phyloP scores from a whole-genome alignment of 2,797 vertebrate species.

The Acipenser oxyrinchus region DNA sequence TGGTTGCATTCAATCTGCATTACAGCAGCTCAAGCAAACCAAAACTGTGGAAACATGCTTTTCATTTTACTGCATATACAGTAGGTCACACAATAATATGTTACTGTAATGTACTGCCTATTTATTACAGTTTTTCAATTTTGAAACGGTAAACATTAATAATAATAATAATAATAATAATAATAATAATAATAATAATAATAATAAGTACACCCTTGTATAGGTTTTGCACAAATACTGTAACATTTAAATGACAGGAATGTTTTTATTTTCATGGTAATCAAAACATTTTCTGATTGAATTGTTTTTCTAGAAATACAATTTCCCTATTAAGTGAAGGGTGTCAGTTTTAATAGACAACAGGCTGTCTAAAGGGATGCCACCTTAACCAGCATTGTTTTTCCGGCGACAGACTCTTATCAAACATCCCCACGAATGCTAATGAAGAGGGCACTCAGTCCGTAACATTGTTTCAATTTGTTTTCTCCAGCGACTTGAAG shows the following conservation, averaged over 20 bases:
- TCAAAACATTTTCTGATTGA: constrained; percentile 41
- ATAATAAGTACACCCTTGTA: too few relatives aligned
- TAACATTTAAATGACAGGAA: too few relatives aligned
- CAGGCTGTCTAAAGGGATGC: constrained; percentile 45
- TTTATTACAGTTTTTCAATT: too few relatives aligned
- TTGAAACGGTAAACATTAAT: too few relatives aligned
- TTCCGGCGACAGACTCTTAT: constrained; percentile 49
- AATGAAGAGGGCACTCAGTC: constrained; percentile 93
- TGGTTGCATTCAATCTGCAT: constrained; percentile 30
- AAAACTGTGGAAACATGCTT: too few relatives aligned
- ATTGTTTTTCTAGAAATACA: constrained; percentile 61
- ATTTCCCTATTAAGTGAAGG: constrained; percentile 64
- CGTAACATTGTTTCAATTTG: constrained; percentile 81
- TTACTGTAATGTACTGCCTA: too few relatives aligned
- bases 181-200: too few relatives aligned
- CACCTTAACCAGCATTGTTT: constrained; percentile 51
- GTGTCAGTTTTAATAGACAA: constrained; percentile 66
- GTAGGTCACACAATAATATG: too few relatives aligned
- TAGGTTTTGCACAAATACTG: too few relatives aligned
- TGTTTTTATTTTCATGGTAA: constrained; percentile 16
- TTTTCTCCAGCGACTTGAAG: constrained; percentile 83
- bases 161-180: too few relatives aligned
- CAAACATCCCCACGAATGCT: constrained; percentile 74
- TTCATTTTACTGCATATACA: too few relatives aligned
- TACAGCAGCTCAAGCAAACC: constrained; percentile 31